A percentile compares a stretch with the other conserved stretches of the same genome.
These are phyloP conservation scores for Theristicus caerulescens DNA, from an alignment of 2,113 vertebrate genomes.

Conservation along the genomic window DNA sequence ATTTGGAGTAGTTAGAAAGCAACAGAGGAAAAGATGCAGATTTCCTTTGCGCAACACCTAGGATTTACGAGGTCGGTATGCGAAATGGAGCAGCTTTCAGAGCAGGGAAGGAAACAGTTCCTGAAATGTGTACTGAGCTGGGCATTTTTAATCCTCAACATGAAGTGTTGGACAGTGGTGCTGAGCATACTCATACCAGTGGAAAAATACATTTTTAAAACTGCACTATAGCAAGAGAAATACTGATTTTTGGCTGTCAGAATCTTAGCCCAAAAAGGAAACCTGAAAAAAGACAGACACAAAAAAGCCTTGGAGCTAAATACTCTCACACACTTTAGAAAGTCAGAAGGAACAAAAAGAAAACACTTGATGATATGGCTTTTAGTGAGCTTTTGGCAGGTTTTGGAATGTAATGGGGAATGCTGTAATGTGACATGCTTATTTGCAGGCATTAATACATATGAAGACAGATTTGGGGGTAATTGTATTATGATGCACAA, in stretches of 20 bases:
- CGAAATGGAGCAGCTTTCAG: not conserved
- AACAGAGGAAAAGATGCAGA: not conserved
- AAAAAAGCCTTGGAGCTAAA: not conserved
- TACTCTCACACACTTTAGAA: not conserved
- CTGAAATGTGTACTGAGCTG: not conserved
- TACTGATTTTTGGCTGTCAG: not conserved
- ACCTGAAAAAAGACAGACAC: not conserved
- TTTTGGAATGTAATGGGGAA: not conserved
- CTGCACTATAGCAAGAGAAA: not conserved
- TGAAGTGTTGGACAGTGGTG: not conserved
- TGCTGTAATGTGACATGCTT: not conserved
- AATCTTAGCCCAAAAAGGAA: not conserved
- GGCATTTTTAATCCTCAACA: not conserved
- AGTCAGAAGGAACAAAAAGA: not conserved
- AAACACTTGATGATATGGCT: not conserved
- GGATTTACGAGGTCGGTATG: not conserved
- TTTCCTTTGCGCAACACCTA: not conserved
- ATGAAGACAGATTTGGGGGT: not conserved
- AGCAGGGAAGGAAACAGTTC: not conserved
- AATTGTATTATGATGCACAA: not conserved
- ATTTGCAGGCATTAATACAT: not conserved
- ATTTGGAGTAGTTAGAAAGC: not conserved
- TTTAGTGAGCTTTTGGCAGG: not conserved
- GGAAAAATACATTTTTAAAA: not conserved
- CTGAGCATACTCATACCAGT: not conserved